Conservation (phyloP, 1,140 invertebrate genomes). For the Conopomorpha cramerella region DNA sequence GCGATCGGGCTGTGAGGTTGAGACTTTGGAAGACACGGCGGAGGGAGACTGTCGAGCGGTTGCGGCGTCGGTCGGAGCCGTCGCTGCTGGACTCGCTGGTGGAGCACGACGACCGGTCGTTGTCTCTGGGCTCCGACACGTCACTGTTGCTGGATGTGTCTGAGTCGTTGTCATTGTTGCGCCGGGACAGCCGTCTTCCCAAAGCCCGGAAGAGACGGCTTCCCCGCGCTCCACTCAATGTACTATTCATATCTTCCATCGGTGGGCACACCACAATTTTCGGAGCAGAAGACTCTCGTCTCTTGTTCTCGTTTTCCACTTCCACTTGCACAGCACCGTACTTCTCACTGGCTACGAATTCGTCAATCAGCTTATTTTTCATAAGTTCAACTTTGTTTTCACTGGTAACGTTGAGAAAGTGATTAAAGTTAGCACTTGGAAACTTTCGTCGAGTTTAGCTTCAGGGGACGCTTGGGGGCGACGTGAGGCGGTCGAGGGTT, state of each 20-base stretch:
- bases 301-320: conserved; percentile 13
- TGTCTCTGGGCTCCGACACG: conserved; percentile 28
- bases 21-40: conserved; percentile 72
- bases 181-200: conserved; percentile 61
- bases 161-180: conserved; percentile 59
- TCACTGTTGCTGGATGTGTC: conserved; percentile 64
- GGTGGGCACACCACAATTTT: conserved; percentile 55
- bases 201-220: conserved; percentile 65
- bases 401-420: too few relatives aligned
- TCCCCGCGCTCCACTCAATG: conserved; percentile 51
- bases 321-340: conserved; percentile 30
- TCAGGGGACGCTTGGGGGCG: too few relatives aligned
- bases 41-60: conserved; percentile 69
- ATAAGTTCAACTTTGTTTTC: conserved; percentile 24
- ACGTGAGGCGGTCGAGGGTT: too few relatives aligned
- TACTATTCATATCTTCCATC: conserved; percentile 35
- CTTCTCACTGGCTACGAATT: conserved; percentile 29
- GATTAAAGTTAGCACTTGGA: too few relatives aligned
- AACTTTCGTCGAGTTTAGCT: too few relatives aligned
- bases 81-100: conserved; percentile 66
- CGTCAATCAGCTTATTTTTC: conserved; percentile 40
- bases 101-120: conserved; percentile 57
- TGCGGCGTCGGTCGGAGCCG: conserved; percentile 57
- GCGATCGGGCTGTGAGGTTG: conserved; percentile 64
- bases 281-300: conserved; percentile 34